Base-by-base conservation (phyloP, 2,797 vertebrate genomes). In the Bucorvus abyssinicus region DNA sequence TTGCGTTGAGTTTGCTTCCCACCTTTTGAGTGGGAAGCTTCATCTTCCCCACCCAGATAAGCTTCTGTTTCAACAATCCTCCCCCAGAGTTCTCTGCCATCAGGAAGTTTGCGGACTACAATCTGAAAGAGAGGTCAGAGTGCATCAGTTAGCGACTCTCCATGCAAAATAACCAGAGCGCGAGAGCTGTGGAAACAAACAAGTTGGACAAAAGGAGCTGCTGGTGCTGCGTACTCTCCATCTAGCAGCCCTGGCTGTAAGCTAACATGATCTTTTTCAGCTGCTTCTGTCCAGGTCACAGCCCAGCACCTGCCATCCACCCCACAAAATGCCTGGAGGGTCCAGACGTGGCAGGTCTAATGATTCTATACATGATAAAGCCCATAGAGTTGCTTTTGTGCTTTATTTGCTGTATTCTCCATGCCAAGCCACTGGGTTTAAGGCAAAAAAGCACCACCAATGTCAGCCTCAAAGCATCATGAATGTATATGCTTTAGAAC, bases 1-100 rank as follows among this genome's bases (percentile, higher is more conserved):
- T 99, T 99, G 30, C 99, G 98, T 23, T 98, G 91, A 0, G 99
- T 99, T 92, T 98, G 98, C 95, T 98, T 99, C 65, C 99, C 99
- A 14, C 99, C 99, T 27, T 98, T 98, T 0, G 99, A 99, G 94
- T 99, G 99, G 29, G 99, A 99, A 5, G 99, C 99, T 88, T 98
- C 97, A 95, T 99, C 99, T 38, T 99, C 98, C 6, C 99, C 98
- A 45, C 99, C 99, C 82, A 99, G 97, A 97, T 99, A 99, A 4
- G 99, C 99, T 96, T 99, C 99, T 1, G 99, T 99, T 97, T 99
- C 99, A 96, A 99, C 99, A 60, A 99, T 97, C 82, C 98, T 98
- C 49, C 98, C 99, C 49, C 98, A 98, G 79, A 99, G 98, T 94
- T 98, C 98, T 12, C 97, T 98, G 50, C 99, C 99, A 24, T 99